phyloP scores from a whole-genome alignment of 2,888 invertebrate species.

The Halocaridina rubra region DNA sequence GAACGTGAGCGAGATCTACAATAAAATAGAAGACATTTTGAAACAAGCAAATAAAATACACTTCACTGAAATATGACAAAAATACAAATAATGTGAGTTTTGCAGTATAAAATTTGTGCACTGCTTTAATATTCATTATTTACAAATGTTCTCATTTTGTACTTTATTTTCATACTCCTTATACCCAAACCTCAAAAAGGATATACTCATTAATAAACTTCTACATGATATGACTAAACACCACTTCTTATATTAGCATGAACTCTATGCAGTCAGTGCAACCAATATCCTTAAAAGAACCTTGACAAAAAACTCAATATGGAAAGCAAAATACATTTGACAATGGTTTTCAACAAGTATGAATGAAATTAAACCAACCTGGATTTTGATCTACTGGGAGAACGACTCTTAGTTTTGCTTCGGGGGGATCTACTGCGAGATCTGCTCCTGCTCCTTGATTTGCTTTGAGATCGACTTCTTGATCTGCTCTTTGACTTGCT shows the following conservation, averaged over 20 bases:
- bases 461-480: constrained; percentile 66
- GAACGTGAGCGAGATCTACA: constrained; percentile 29
- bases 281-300: not conserved
- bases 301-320: not conserved
- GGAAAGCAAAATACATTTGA: not conserved
- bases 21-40: not conserved
- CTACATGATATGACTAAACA: too few relatives aligned
- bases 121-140: constrained; percentile 28
- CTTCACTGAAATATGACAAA: not conserved
- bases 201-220: too few relatives aligned
- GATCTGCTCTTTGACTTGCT: constrained; percentile 68
- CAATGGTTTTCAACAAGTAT: too few relatives aligned
- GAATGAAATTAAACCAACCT: not conserved
- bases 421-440: constrained; percentile 68
- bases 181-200: too few relatives aligned
- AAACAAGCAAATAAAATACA: not conserved
- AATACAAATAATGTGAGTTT: too few relatives aligned
- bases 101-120: not conserved
- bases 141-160: too few relatives aligned
- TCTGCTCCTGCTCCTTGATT: constrained; percentile 56
- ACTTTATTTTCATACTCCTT: too few relatives aligned
- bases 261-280: not conserved
- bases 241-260: too few relatives aligned
- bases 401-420: constrained; percentile 68
- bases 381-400: constrained; percentile 21